These are phyloP conservation scores for Caiman crocodilus DNA, from an alignment of 2,797 vertebrate species.

Conservation along the genomic window DNA sequence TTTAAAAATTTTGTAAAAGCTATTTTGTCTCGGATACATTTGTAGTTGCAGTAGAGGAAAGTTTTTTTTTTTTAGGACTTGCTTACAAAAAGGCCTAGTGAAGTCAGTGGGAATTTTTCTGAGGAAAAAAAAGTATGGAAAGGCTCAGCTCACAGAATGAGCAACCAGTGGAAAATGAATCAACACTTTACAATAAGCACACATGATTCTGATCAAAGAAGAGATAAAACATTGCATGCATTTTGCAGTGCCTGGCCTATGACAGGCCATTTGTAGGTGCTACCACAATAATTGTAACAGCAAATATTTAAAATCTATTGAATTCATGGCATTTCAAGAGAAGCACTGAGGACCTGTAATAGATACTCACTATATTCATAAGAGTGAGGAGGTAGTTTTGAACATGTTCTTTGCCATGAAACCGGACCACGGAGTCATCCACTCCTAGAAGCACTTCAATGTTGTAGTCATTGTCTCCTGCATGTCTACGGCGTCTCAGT, in stretches of 20 bases:
- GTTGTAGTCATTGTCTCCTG: constrained; percentile 91
- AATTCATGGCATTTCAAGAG: accelerated
- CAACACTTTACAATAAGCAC: not conserved
- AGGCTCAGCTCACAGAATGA: not conserved
- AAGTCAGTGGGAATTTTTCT: not conserved
- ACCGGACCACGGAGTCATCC: constrained; percentile 96
- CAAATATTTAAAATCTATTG: not conserved
- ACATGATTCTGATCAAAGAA: not conserved
- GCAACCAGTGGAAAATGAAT: not conserved
- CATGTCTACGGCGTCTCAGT: constrained; percentile 82
- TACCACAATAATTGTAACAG: not conserved
- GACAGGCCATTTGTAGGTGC: accelerated
- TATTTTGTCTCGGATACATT: not conserved
- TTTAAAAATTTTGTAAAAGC: not conserved
- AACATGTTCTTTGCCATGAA: constrained; percentile 97
- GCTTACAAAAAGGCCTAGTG: not conserved
- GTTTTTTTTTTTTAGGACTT: not conserved
- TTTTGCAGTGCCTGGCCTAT: not conserved
- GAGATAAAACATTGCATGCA: not conserved
- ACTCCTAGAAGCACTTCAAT: constrained; percentile 97
- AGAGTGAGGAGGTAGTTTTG: constrained; percentile 98
- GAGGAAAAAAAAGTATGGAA: not conserved
- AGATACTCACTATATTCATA: constrained; percentile 97
- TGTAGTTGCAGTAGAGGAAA: not conserved
- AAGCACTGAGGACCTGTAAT: accelerated